These are phyloP conservation scores for Scrobipalpa costella DNA, from an alignment of 2,888 invertebrate species.

Conservation along the genomic window DNA sequence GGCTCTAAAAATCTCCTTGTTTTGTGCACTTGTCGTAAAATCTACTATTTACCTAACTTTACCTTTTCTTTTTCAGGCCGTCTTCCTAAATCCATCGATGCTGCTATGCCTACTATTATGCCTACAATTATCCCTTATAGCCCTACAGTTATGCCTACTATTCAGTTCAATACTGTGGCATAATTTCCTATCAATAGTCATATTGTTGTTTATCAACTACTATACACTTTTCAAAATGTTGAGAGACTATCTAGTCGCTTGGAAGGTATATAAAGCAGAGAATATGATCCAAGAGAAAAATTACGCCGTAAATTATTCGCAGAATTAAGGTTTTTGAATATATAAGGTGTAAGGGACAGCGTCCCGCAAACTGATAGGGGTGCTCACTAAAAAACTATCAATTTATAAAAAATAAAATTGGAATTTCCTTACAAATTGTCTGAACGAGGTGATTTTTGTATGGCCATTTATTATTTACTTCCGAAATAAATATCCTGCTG, in stretches of 20 bases:
- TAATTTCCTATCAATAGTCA: slow-evolving; percentile 91
- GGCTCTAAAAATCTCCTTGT: too few relatives aligned
- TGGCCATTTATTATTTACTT: too few relatives aligned
- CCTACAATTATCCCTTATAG: slow-evolving; percentile 85
- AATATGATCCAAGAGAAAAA: slow-evolving; percentile 84
- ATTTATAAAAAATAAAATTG: too few relatives aligned
- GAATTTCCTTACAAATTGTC: too few relatives aligned
- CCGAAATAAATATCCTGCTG: too few relatives aligned
- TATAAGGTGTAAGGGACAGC: too few relatives aligned
- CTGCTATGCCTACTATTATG: slow-evolving; percentile 87
- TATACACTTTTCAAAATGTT: slow-evolving; percentile 94
- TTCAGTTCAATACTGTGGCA: slow-evolving; percentile 94
- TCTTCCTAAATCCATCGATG: slow-evolving; percentile 93
- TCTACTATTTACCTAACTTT: too few relatives aligned
- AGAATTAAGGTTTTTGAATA: slow-evolving; percentile 26
- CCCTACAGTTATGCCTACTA: slow-evolving; percentile 89
- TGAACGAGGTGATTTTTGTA: too few relatives aligned
- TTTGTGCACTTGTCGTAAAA: too few relatives aligned
- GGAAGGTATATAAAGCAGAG: slow-evolving; percentile 89
- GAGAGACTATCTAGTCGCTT: slow-evolving; percentile 92
- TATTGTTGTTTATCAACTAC: slow-evolving; percentile 94
- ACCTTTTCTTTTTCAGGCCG: slow-evolving; percentile 79
- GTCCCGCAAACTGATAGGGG: too few relatives aligned
- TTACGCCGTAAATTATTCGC: slow-evolving; percentile 20
- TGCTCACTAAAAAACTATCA: too few relatives aligned